phyloP scores from a whole-genome alignment of 1,140 invertebrate genomes.

The Atta texana region DNA sequence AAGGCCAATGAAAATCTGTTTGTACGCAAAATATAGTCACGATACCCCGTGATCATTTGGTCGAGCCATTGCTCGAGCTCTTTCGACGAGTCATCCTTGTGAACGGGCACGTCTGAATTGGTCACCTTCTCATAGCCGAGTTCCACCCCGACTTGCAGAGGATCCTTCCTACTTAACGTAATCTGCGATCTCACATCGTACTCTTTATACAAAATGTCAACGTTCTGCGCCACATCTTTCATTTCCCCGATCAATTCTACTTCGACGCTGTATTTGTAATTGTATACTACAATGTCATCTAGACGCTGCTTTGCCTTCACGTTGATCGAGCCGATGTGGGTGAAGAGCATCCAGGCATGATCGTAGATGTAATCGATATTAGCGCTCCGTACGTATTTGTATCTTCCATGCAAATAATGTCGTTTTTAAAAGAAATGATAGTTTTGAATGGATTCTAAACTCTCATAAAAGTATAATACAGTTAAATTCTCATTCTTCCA shows the following conservation, averaged over 20 bases:
- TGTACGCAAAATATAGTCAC: slow-evolving; percentile 79
- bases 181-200: slow-evolving; percentile 34
- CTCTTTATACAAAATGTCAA: slow-evolving; percentile 69
- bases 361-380: slow-evolving; percentile 84
- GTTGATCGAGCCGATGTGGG: slow-evolving; percentile 79
- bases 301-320: slow-evolving; percentile 73
- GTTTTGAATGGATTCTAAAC: neutral
- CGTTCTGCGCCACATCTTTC: slow-evolving; percentile 33
- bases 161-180: slow-evolving; percentile 71
- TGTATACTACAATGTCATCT: slow-evolving; percentile 82
- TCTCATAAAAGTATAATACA: neutral
- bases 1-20: slow-evolving; percentile 77
- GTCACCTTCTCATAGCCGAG: slow-evolving; percentile 73
- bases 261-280: slow-evolving; percentile 81
- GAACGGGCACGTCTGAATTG: slow-evolving; percentile 50
- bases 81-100: slow-evolving; percentile 31
- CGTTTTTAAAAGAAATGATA: neutral
- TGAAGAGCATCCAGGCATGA: slow-evolving; percentile 80
- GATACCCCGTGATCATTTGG: slow-evolving; percentile 65
- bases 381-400: slow-evolving; percentile 78
- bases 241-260: slow-evolving; percentile 76
- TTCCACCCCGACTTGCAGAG: slow-evolving; percentile 66
- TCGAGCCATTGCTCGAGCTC: slow-evolving; percentile 79
- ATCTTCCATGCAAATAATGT: slow-evolving; percentile 65
- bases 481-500: neutral